Base-by-base conservation (phyloP, 2,797 vertebrate species). In the Sciurus carolinensis region DNA sequence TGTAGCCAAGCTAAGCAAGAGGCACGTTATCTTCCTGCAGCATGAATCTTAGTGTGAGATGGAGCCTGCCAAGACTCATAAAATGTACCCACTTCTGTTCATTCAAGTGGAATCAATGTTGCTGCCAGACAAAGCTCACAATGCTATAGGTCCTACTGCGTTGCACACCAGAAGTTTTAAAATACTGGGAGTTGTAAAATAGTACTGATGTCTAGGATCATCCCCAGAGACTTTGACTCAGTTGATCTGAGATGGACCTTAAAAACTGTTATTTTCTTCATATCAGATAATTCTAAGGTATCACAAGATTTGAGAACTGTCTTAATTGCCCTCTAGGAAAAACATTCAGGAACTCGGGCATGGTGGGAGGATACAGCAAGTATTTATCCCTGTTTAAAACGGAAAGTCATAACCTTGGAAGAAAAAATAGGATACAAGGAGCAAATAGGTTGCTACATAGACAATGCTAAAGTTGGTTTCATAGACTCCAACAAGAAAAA, bases 61-160 rank as follows among this genome's bases (percentile, higher is more conserved):
- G 77, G 22, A 92, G 73, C 22, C 73, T 97, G 94, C 95, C 90
- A 90, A 96, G 90, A 86, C 50, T 93, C 82, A 95, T 73, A 89
- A 94, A 92, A 95, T 59, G 85, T 57, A 83, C 87, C 86, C 85
- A 95, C 90, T 97, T 96, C 79, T 95, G 84, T 91, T 95, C 95
- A 86, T 67, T 50, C 5, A 0, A 88, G 66, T 79, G 22, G 87
- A 90, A 94, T 79, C 79, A 91, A 91, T 28, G 52, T 33, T 57
- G 73, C 39, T 90, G 95, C 87, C 90, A 97, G 89, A 90, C 75
- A 77, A 84, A 94, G 76, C 73, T 93, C 54, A 75, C 30, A 72
- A 71, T n/a, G 15, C 81, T 85, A 42, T 89, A 47, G n/a, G 47
- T 88, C 90, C 71, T 83, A 87, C 87, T 64, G 54, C 44, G 36